phyloP scores from a whole-genome alignment of 2,888 invertebrate species.

The Amphipoea lucens region DNA sequence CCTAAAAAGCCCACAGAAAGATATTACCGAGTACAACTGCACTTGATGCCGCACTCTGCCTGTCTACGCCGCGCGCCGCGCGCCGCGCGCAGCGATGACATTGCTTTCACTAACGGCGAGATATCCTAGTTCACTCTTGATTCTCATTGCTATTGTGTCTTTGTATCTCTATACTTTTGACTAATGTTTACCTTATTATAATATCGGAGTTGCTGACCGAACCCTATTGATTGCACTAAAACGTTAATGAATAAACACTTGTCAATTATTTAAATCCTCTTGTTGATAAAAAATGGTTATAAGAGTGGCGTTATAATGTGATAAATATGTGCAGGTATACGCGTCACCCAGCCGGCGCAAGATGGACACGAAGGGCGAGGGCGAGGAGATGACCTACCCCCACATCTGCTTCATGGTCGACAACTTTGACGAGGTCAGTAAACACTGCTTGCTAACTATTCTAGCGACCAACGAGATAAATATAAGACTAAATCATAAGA shows the following conservation, averaged over 20 bases:
- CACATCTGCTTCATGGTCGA: constrained; percentile 99
- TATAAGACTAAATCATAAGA: neutral
- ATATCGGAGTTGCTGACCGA: neutral
- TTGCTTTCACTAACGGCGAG: neutral
- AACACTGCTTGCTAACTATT: neutral
- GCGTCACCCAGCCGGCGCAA: constrained; percentile 98
- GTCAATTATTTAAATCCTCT: neutral
- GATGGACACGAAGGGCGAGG: constrained; percentile 99
- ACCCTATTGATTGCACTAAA: neutral
- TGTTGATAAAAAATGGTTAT: neutral
- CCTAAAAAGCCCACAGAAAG: neutral
- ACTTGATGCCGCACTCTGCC: neutral
- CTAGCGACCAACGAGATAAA: neutral
- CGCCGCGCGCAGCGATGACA: neutral
- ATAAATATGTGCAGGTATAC: constrained; percentile 92
- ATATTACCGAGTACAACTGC: neutral
- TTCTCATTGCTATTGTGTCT: neutral
- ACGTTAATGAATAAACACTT: neutral
- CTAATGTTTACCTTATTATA: neutral
- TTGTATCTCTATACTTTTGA: neutral
- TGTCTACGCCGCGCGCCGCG: too few species aligned
- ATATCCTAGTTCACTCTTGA: neutral
- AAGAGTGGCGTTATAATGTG: neutral
- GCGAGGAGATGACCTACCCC: constrained; percentile 99
- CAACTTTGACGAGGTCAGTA: constrained; percentile 98